Conservation (phyloP, 1,140 invertebrate species). For the Bombus difficillimus region DNA sequence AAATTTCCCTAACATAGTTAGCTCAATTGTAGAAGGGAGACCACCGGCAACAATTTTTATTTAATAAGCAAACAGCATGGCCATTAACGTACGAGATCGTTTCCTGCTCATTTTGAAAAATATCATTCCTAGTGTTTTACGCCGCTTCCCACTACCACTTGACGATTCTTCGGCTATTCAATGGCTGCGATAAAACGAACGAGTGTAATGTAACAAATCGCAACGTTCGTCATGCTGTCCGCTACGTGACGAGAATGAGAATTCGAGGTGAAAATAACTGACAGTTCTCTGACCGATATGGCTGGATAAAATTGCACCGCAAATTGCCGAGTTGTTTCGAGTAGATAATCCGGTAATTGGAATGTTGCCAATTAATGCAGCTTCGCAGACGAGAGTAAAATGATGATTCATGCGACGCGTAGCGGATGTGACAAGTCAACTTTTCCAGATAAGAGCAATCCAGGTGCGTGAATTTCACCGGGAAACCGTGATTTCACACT, state of each 20-base stretch:
- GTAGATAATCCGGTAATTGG: constrained; percentile 53
- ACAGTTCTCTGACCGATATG: constrained; percentile 26
- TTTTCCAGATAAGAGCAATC: constrained; percentile 26
- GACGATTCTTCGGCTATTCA: constrained; percentile 21
- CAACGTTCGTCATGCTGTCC: constrained; percentile 52
- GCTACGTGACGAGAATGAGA: constrained; percentile 53
- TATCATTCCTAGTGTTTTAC: neutral
- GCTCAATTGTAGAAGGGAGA: no score
- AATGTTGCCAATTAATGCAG: constrained; percentile 45
- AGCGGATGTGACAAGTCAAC: constrained; percentile 4
- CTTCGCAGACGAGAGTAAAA: neutral
- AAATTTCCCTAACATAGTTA: no score
- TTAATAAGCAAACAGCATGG: neutral
- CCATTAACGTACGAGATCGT: neutral
- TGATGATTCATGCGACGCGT: constrained; percentile 1
- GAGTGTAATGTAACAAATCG: constrained; percentile 47
- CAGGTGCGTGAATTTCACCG: neutral
- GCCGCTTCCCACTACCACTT: neutral
- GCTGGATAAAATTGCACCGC: constrained; percentile 48
- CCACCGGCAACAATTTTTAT: neutral
- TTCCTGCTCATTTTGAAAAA: constrained; percentile 20
- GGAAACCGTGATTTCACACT: neutral
- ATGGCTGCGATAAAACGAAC: constrained; percentile 31
- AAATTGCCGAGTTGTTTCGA: constrained; percentile 43
- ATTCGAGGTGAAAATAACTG: constrained; percentile 49